phyloP scores from a whole-genome alignment of 2,888 invertebrate genomes.

The Tryphoninae sp. region DNA sequence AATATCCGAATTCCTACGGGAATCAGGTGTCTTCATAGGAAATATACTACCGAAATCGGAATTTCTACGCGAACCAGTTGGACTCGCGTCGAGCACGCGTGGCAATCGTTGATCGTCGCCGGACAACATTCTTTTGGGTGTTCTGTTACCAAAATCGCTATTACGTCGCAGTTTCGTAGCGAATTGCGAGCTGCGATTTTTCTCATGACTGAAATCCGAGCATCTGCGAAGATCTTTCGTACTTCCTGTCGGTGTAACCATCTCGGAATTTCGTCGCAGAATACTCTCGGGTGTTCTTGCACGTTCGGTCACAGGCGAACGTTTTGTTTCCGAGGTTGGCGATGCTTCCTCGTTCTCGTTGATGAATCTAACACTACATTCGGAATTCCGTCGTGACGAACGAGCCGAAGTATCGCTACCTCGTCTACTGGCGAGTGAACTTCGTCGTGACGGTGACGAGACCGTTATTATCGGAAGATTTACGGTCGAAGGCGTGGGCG shows the following conservation, averaged over 20 bases:
- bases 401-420: conserved; percentile 69
- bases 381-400: conserved; percentile 73
- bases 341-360: conserved; percentile 68
- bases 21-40: conserved; percentile 68
- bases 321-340: conserved; percentile 63
- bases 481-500: conserved; percentile 76
- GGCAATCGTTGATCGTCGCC: conserved; percentile 72
- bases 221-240: conserved; percentile 75
- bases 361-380: conserved; percentile 76
- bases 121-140: conserved; percentile 72
- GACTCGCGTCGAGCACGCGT: conserved; percentile 74
- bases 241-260: conserved; percentile 73
- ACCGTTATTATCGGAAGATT: conserved; percentile 78
- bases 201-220: conserved; percentile 77
- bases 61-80: conserved; percentile 76
- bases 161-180: conserved; percentile 77
- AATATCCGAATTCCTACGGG: conserved; percentile 77
- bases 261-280: conserved; percentile 75
- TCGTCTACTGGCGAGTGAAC: conserved; percentile 76
- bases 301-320: conserved; percentile 66
- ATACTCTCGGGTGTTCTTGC: conserved; percentile 68
- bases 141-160: conserved; percentile 78
- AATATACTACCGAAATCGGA: conserved; percentile 75
- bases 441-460: conserved; percentile 78
- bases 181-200: conserved; percentile 77